Percentiles rank a stretch among this genome's conserved stretches.
phyloP scores from a whole-genome alignment of 1,140 invertebrate genomes.

The Callitettix versicolor region DNA sequence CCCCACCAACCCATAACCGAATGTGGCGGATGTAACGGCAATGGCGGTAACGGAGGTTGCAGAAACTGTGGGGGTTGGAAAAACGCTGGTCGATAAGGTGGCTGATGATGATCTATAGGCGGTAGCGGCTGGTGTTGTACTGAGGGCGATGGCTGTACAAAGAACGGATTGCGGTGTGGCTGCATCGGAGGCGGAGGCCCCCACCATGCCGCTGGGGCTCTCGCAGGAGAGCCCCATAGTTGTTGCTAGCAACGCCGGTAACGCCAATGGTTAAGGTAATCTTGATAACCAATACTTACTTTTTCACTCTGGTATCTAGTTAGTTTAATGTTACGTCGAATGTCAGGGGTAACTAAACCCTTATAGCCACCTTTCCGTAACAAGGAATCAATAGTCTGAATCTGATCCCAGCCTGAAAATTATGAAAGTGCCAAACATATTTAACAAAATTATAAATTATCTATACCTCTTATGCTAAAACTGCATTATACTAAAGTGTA shows the following conservation, averaged over 20 bases:
- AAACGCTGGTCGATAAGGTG: too few species aligned
- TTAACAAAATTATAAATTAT: too few species aligned
- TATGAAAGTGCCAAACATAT: too few species aligned
- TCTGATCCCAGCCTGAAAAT: slow-evolving; percentile 77
- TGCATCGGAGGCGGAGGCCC: neutral
- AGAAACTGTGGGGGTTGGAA: too few species aligned
- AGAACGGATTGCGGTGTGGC: neutral
- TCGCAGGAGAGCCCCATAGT: slow-evolving; percentile 23
- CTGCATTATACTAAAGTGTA: too few species aligned
- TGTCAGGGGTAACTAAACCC: slow-evolving; percentile 75
- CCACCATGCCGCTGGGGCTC: slow-evolving; percentile 4
- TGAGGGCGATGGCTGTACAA: neutral
- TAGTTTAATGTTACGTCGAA: slow-evolving; percentile 79
- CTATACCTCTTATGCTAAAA: too few species aligned
- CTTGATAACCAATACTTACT: slow-evolving; percentile 70
- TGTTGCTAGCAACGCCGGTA: slow-evolving; percentile 46
- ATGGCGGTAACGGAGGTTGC: too few species aligned
- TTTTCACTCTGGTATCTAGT: slow-evolving; percentile 91
- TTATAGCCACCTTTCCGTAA: slow-evolving; percentile 95
- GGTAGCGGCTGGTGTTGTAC: neutral
- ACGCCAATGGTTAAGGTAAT: slow-evolving; percentile 57
- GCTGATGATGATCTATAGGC: neutral
- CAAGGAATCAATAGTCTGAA: slow-evolving; percentile 95
- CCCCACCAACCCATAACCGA: slow-evolving; percentile 7
- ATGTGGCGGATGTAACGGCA: neutral